Evolutionary conservation across 2,113 vertebrate genomes (phyloP).

Genomic region (Saimiri boliviensis): DNA sequence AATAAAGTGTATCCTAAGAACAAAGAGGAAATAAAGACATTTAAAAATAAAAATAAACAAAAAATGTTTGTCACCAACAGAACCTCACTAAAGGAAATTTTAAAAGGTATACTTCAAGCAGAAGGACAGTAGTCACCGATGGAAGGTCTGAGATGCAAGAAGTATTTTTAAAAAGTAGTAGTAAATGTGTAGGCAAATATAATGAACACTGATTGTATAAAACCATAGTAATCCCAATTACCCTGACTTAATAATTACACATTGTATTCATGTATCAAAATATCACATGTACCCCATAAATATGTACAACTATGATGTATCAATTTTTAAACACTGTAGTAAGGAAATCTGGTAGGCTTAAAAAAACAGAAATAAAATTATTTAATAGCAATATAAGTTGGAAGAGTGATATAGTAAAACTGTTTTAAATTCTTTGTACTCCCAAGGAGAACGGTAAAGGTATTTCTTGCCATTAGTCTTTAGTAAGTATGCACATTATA

Average conservation of each 20-base stretch:
- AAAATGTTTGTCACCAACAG: constrained; percentile 9
- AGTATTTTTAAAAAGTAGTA: background rate
- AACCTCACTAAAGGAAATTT: constrained; percentile 10
- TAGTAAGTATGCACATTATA: background rate
- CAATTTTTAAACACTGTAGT: background rate
- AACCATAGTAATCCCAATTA: background rate
- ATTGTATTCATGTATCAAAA: background rate
- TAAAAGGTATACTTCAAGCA: background rate
- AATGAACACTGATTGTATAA: background rate
- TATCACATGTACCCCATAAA: background rate
- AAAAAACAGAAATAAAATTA: background rate
- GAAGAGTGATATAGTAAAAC: background rate
- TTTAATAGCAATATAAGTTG: background rate
- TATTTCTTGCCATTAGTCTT: background rate
- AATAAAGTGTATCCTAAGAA: background rate
- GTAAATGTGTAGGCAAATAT: background rate
- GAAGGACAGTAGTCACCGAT: constrained; percentile 27
- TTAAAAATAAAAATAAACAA: constrained; percentile 38
- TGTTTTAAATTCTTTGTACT: background rate
- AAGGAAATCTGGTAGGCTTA: background rate
- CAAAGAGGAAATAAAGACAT: background rate
- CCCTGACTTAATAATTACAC: background rate
- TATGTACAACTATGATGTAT: background rate
- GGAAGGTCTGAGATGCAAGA: constrained; percentile 5
- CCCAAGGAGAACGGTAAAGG: background rate